A percentile compares a stretch with the other conserved stretches of the same genome.
Conservation (phyloP, 2,888 invertebrate species). For the Euzetes globulus region DNA sequence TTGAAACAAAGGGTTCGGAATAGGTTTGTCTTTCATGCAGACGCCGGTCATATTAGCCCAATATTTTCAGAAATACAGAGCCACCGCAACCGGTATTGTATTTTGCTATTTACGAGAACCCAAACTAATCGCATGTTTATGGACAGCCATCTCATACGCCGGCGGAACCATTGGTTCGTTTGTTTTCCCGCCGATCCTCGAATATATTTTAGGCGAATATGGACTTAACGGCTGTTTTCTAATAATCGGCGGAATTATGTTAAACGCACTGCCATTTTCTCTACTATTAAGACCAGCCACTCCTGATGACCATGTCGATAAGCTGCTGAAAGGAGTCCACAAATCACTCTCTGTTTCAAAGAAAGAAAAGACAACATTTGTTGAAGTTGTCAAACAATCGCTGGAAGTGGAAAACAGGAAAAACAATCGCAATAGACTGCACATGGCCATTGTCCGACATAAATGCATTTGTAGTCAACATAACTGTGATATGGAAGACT, state of each 20-base stretch:
- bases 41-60: constrained; percentile 40
- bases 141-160: constrained; percentile 37
- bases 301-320: background rate
- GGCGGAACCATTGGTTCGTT: constrained; percentile 41
- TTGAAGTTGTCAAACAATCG: background rate
- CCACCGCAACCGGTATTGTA: constrained; percentile 38
- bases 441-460: background rate
- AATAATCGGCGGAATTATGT: constrained; percentile 38
- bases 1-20: constrained; percentile 38
- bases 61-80: constrained; percentile 40
- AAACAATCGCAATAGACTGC: background rate
- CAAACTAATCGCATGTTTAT: background rate
- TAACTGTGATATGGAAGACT: background rate
- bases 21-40: constrained; percentile 40
- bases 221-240: constrained; percentile 38
- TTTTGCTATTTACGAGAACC: background rate
- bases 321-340: background rate
- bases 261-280: constrained; percentile 38
- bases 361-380: background rate
- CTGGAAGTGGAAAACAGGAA: too few species aligned
- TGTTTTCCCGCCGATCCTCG: constrained; percentile 39
- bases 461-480: background rate
- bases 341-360: background rate
- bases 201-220: constrained; percentile 38
- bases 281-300: constrained; percentile 33